Conservation (phyloP, 2,888 invertebrate species). For the Dastarcus helophoroides region DNA sequence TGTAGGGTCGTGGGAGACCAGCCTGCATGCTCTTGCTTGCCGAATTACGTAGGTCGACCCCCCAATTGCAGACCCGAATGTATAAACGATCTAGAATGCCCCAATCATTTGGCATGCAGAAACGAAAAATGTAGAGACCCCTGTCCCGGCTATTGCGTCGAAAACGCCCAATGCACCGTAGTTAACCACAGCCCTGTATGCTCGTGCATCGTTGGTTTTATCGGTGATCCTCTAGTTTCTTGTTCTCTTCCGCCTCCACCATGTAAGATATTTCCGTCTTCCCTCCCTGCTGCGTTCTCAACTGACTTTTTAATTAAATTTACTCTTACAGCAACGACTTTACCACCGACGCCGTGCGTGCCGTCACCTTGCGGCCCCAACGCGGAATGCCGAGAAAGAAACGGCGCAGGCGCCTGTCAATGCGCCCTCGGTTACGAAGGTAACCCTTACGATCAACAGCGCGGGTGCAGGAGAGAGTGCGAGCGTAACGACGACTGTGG, state of each 20-base stretch:
- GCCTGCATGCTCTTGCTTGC: slow-evolving; percentile 74
- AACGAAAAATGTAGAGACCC: slow-evolving; percentile 76
- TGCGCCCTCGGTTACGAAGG: slow-evolving; percentile 71
- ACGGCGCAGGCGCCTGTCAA: slow-evolving; percentile 75
- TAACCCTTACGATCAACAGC: slow-evolving; percentile 61
- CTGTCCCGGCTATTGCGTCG: slow-evolving; percentile 68
- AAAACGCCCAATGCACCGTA: slow-evolving; percentile 71
- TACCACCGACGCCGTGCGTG: slow-evolving; percentile 59
- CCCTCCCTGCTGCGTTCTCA: not conserved
- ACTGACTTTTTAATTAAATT: slow-evolving; percentile 2
- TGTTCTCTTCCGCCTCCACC: slow-evolving; percentile 36
- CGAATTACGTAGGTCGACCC: slow-evolving; percentile 71
- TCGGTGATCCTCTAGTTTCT: slow-evolving; percentile 60
- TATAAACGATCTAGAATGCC: slow-evolving; percentile 67
- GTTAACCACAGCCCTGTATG: slow-evolving; percentile 74
- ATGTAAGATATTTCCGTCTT: slow-evolving; percentile 28
- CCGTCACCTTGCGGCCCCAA: slow-evolving; percentile 80
- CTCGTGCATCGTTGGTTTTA: slow-evolving; percentile 70
- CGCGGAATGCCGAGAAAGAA: slow-evolving; percentile 70
- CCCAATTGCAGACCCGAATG: slow-evolving; percentile 82
- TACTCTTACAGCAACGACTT: not conserved
- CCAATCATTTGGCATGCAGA: slow-evolving; percentile 67
- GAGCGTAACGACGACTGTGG: slow-evolving; percentile 67
- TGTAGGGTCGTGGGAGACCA: slow-evolving; percentile 69
- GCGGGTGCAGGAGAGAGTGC: slow-evolving; percentile 66